Evolutionary conservation across 2,113 vertebrate species (phyloP).

Genomic region (Eolophus roseicapilla): DNA sequence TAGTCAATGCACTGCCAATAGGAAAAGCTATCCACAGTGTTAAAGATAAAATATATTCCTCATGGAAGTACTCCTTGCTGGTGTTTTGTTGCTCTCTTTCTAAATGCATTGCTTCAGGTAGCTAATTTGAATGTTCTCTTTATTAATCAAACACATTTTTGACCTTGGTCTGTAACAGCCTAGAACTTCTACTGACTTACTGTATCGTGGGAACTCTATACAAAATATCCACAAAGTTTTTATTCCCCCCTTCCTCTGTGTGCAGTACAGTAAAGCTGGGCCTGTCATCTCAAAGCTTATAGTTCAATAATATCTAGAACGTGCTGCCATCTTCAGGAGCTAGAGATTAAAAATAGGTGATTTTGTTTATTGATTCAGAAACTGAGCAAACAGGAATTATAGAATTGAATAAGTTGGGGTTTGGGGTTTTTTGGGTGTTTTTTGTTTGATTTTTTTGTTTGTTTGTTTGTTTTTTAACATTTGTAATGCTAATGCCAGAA

Average conservation of each 20-base stretch:
- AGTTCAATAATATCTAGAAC: constrained; percentile 82
- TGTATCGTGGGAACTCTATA: constrained; percentile 54
- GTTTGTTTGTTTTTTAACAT: neutral
- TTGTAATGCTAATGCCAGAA: neutral
- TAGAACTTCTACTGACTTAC: constrained; percentile 67
- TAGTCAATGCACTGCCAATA: constrained; percentile 78
- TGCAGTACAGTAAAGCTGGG: constrained; percentile 54
- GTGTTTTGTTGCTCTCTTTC: constrained; percentile 72
- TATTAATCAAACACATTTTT: constrained; percentile 75
- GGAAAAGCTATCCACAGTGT: constrained; percentile 79
- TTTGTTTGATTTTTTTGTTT: neutral
- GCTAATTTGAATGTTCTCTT: constrained; percentile 77
- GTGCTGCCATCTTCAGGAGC: constrained; percentile 84
- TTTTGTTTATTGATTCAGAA: constrained; percentile 49
- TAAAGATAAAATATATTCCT: constrained; percentile 82
- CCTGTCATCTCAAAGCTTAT: constrained; percentile 68
- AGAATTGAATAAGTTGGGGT: neutral
- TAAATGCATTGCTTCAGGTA: constrained; percentile 73
- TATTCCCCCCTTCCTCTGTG: neutral
- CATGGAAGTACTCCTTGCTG: constrained; percentile 71
- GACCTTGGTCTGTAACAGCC: constrained; percentile 73
- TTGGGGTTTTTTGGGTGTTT: neutral
- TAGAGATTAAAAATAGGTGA: constrained; percentile 55
- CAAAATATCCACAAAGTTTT: constrained; percentile 47
- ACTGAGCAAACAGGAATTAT: constrained; percentile 1